Evolutionary conservation across 2,888 invertebrate genomes (phyloP).

Genomic region (Cantharis rufa): DNA sequence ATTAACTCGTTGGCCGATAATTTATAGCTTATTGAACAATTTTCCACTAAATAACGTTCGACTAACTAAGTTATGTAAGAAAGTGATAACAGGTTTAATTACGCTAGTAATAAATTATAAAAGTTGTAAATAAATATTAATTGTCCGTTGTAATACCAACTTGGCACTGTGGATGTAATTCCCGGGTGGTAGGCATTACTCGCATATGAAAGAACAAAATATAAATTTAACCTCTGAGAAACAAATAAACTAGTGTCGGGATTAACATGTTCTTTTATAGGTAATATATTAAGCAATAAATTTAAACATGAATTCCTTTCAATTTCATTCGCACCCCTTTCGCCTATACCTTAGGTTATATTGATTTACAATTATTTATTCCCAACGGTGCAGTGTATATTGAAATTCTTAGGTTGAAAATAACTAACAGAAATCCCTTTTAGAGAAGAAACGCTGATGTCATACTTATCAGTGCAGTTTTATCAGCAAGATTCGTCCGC

Average conservation of each 20-base stretch:
- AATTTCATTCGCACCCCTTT: conserved; percentile 3
- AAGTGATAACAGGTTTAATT: neutral
- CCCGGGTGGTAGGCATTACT: neutral
- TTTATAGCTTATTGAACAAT: neutral
- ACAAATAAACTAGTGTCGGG: neutral
- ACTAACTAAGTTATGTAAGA: neutral
- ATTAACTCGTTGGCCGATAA: neutral
- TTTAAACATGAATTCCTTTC: neutral
- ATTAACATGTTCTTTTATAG: neutral
- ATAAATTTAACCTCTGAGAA: neutral
- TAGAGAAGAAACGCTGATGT: conserved; percentile 26
- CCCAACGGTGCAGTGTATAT: conserved; percentile 11
- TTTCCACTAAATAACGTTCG: neutral
- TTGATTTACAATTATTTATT: conserved; percentile 19
- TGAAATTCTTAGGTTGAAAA: conserved; percentile 15
- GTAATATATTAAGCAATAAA: neutral
- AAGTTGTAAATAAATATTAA: neutral
- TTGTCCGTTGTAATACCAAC: neutral
- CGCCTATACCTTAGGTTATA: neutral
- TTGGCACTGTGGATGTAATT: neutral
- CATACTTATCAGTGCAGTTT: conserved; percentile 29
- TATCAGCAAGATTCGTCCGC: conserved; percentile 24
- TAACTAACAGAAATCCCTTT: conserved; percentile 19
- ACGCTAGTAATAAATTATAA: neutral
- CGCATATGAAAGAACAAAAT: neutral